Evolutionary conservation across 2,113 vertebrate species (phyloP), one percentile per base, ranked within the genome.

Genomic region (Carassius auratus): DNA sequence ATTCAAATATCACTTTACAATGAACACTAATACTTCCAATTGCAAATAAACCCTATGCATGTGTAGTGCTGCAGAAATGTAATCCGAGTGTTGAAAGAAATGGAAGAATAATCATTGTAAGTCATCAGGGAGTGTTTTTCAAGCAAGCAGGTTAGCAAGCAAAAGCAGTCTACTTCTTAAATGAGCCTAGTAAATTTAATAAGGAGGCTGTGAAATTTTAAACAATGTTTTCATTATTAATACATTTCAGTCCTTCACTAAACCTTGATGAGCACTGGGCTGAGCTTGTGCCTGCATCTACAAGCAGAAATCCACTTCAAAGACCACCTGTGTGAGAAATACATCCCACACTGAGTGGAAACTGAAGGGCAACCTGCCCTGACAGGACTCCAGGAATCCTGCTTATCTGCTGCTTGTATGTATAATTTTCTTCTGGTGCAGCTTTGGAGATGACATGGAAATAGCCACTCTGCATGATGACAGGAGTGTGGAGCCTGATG

Each of bases 251-350:
- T 21, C 17, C 17, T 38, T 71, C 66, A 21, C 66, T 38, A 38
- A 69, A 76, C 14, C 13, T 55, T 33, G n/a, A 76, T 17, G 48
- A 55, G 48, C 48, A 15, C 26, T 13, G 36, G 38, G 12, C 26
- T 50, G 14, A 50, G 48, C 6, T 14, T 76, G 19, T 21, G 5
- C 42, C 21, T 48, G 42, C 69, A 73, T 73, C 36, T 50, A 15
- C 14, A 76, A 76, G 73, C 23, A 33, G 23, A 68, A 57, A 71
- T 83, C 26, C 21, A 55, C 26, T 73, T 68, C 26, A 81, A 17
- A 73, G 66, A 71, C 81, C 81, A 71, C 66, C 81, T 57, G 78
- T n/a, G 36, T 66, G 78, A 33, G 77, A 79, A 59, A n/a, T 76
- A 3, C 45, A 77, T 36, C 17, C 75, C 50, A 21, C 45, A 57